Evolutionary conservation across 2,888 invertebrate genomes (phyloP).

Genomic region (Entomobrya multifasciata): DNA sequence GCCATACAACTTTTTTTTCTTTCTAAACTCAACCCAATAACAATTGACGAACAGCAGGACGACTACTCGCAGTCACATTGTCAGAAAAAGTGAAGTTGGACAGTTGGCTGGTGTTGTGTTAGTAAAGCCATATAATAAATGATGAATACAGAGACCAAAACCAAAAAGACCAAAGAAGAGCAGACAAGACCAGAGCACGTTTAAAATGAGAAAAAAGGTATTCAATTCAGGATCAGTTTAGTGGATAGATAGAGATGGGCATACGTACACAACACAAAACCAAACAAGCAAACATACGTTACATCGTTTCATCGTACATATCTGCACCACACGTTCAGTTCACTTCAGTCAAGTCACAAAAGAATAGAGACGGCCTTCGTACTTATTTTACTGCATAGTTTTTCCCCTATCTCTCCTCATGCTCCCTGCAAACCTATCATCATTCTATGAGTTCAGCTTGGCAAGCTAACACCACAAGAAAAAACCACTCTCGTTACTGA

Average conservation of each 20-base stretch:
- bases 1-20: no score
- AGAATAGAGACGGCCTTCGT: slow-evolving; percentile 59
- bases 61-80: slow-evolving; percentile 32
- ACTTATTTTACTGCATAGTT: not conserved
- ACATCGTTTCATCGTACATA: no score
- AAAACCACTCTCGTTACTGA: slow-evolving; percentile 47
- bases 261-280: no score
- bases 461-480: slow-evolving; percentile 60
- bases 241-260: no score
- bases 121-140: not conserved
- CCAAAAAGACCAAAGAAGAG: slow-evolving; percentile 1
- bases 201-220: no score
- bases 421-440: slow-evolving; percentile 55
- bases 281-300: no score
- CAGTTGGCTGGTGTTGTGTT: no score
- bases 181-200: not conserved
- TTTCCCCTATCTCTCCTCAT: slow-evolving; percentile 49
- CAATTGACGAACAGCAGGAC: slow-evolving; percentile 31
- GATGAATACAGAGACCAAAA: no score
- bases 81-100: not conserved
- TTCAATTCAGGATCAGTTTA: no score
- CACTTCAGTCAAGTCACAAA: no score
- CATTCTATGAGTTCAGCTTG: slow-evolving; percentile 72
- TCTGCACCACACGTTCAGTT: no score
- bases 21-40: slow-evolving; percentile 33